Percentiles rank a stretch among this genome's conserved stretches.
Conservation (phyloP, 2,113 vertebrate species). For the Connochaetes taurinus region DNA sequence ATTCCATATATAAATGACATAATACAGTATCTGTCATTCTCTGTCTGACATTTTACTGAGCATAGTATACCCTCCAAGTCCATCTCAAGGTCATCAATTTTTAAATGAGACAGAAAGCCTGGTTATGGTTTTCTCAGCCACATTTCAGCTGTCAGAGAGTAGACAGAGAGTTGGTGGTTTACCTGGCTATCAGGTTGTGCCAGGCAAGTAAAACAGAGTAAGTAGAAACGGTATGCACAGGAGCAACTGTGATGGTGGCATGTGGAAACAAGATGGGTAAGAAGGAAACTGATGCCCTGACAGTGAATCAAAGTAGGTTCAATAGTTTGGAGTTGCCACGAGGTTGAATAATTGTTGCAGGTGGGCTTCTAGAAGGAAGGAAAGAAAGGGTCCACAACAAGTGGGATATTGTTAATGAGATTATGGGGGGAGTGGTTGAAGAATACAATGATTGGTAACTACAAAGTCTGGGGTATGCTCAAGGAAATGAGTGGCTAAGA, state of each 20-base stretch:
- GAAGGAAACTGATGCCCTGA: not conserved
- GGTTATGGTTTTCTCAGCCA: not conserved
- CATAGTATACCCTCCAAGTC: not conserved
- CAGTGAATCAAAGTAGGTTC: not conserved
- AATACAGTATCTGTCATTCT: not conserved
- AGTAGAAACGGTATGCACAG: not conserved
- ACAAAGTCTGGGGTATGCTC: not conserved
- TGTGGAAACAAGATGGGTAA: not conserved
- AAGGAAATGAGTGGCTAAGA: not conserved
- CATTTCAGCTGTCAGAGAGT: not conserved
- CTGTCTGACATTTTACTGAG: not conserved
- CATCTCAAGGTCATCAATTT: not conserved
- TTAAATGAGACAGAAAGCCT: not conserved
- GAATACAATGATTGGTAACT: not conserved
- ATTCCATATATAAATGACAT: not conserved
- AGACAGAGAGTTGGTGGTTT: not conserved
- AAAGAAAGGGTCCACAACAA: not conserved
- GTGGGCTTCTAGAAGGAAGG: not conserved
- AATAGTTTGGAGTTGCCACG: not conserved
- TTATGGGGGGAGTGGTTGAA: not conserved
- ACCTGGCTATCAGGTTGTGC: not conserved
- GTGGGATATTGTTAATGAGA: not conserved
- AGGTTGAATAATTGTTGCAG: not conserved
- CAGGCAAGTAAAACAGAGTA: not conserved
- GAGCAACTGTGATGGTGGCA: not conserved